Conservation (phyloP, 2,113 vertebrate species). For the Poicephalus meyeri region DNA sequence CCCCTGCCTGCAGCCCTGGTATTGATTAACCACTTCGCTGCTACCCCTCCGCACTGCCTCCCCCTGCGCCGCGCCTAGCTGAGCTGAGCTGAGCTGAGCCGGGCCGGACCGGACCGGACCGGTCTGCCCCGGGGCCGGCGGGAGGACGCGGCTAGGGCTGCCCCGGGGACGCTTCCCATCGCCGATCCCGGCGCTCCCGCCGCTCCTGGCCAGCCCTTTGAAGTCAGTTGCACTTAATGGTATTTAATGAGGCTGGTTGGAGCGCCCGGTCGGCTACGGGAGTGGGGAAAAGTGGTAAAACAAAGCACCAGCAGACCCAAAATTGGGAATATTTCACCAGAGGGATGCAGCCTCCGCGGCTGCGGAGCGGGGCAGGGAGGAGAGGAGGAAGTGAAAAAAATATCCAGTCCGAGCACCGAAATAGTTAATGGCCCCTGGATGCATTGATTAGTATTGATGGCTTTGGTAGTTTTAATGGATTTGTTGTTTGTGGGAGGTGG, state of each 20-base stretch:
- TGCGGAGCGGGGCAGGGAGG: not conserved
- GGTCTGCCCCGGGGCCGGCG: not conserved
- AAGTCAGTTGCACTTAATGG: not conserved
- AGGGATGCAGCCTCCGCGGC: not conserved
- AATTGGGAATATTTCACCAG: fast-evolving
- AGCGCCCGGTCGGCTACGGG: not conserved
- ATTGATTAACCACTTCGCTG: constrained; percentile 70
- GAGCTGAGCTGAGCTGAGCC: not conserved
- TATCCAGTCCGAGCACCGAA: not conserved
- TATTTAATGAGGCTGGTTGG: not conserved
- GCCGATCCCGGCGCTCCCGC: not conserved
- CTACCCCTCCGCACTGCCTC: not conserved
- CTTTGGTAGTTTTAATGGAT: constrained; percentile 84
- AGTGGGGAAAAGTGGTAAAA: not conserved
- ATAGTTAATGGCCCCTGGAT: constrained; percentile 60
- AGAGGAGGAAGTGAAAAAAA: not conserved
- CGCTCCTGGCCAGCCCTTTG: not conserved
- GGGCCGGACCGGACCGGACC: not conserved
- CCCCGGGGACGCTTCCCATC: not conserved
- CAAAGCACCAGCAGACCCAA: not conserved
- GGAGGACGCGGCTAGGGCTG: not conserved
- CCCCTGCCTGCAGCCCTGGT: constrained; percentile 62
- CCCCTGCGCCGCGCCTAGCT: not conserved
- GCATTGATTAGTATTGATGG: constrained; percentile 86
- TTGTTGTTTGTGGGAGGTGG: constrained; percentile 73